These are phyloP conservation scores for Mobula hypostoma DNA, from an alignment of 2,113 vertebrate genomes.

Conservation along the genomic window DNA sequence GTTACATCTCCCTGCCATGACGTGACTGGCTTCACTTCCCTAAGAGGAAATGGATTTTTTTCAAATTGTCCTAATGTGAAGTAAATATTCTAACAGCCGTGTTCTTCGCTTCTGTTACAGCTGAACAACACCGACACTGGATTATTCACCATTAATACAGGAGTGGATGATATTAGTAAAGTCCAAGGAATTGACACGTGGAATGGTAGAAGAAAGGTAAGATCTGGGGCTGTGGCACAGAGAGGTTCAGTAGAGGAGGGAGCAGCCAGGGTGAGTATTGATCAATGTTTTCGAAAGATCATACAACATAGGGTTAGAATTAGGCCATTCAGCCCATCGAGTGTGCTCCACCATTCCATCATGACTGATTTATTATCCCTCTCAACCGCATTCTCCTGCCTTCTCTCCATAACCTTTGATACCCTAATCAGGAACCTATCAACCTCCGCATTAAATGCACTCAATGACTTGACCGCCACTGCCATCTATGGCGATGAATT, in stretches of 20 bases:
- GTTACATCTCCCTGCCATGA: not conserved
- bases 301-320: no score
- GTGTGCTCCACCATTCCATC: no score
- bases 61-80: not conserved
- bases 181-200: constrained; percentile 79
- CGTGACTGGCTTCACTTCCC: not conserved
- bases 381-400: no score
- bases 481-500: no score
- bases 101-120: constrained; percentile 49
- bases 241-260: no score
- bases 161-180: constrained; percentile 66
- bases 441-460: no score
- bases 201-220: constrained; percentile 78
- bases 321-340: no score
- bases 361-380: no score
- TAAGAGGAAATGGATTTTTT: not conserved
- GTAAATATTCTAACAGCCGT: not conserved
- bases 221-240: no score
- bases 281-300: not conserved
- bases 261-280: not conserved
- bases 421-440: no score
- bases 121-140: constrained; percentile 78
- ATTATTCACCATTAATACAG: constrained; percentile 78
- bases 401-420: no score
- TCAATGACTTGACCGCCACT: no score